Conservation (phyloP, 2,888 invertebrate genomes). For the Tipula lateralis region DNA sequence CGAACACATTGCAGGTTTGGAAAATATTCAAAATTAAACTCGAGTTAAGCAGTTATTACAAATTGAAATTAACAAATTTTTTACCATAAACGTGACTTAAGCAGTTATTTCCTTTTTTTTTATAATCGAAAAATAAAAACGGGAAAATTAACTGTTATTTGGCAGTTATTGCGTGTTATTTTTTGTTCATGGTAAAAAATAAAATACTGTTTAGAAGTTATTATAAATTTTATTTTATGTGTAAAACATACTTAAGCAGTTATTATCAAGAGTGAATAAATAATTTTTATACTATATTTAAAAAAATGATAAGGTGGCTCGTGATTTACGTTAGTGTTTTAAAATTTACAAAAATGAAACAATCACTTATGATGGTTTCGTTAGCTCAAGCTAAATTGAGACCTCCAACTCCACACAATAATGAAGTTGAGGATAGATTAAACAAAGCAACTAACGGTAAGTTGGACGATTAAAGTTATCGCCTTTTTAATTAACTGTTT, state of each 20-base stretch:
- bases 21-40: background rate
- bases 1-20: background rate
- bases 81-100: background rate
- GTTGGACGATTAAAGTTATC: background rate
- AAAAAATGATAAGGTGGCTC: too few species aligned
- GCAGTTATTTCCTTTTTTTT: background rate
- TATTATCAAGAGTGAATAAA: background rate
- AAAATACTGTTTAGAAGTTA: background rate
- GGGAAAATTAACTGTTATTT: background rate
- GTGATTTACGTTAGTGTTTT: too few species aligned
- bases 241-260: background rate
- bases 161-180: background rate
- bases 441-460: background rate
- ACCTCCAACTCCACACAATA: background rate
- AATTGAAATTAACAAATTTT: background rate
- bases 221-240: background rate
- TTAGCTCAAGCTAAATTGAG: background rate
- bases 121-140: background rate
- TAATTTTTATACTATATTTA: background rate
- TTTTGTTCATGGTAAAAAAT: background rate
- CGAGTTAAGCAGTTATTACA: background rate
- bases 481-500: background rate
- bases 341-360: background rate
- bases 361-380: background rate
- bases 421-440: background rate